These are phyloP conservation scores for Globodera rostochiensis DNA, from an alignment of 1,140 invertebrate genomes.

Conservation along the genomic window DNA sequence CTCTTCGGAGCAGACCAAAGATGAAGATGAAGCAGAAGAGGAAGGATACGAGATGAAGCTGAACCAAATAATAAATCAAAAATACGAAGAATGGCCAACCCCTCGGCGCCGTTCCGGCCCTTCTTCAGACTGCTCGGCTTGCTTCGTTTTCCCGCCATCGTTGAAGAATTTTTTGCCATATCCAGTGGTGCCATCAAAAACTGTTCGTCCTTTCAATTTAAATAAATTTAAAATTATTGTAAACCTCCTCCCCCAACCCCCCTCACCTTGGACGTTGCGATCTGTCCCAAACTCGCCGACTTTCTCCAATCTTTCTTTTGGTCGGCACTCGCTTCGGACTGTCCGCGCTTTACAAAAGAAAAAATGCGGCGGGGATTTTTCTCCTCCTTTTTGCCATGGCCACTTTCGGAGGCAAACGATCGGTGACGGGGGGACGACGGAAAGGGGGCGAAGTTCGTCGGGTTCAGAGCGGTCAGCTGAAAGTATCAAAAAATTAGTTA, in stretches of 20 bases:
- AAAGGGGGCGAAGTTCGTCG: conserved; percentile 5
- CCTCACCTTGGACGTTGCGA: conserved; percentile 14
- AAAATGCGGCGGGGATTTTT: conserved; percentile 7
- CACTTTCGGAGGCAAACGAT: not conserved
- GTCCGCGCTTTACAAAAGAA: conserved; percentile 17
- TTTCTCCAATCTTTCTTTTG: conserved; percentile 27
- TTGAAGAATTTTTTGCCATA: not conserved
- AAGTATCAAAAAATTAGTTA: not conserved
- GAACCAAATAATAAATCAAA: no score
- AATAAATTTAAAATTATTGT: not conserved
- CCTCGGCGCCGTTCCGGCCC: conserved; percentile 14
- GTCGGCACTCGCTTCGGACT: conserved; percentile 7
- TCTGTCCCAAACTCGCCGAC: conserved; percentile 26
- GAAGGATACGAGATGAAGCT: not conserved
- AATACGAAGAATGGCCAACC: not conserved
- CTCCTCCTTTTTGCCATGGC: not conserved
- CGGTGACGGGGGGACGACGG: conserved; percentile 1
- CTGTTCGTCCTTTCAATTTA: conserved; percentile 10
- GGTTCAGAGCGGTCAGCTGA: conserved; percentile 28
- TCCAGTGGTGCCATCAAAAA: not conserved
- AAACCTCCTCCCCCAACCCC: not conserved
- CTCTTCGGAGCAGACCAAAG: not conserved
- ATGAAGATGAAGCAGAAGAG: conserved; percentile 9
- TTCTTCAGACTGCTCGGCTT: conserved; percentile 41
- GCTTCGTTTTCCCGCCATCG: not conserved